Evolutionary conservation across 2,888 invertebrate species (phyloP).

Genomic region (Dicroscelio sp.): DNA sequence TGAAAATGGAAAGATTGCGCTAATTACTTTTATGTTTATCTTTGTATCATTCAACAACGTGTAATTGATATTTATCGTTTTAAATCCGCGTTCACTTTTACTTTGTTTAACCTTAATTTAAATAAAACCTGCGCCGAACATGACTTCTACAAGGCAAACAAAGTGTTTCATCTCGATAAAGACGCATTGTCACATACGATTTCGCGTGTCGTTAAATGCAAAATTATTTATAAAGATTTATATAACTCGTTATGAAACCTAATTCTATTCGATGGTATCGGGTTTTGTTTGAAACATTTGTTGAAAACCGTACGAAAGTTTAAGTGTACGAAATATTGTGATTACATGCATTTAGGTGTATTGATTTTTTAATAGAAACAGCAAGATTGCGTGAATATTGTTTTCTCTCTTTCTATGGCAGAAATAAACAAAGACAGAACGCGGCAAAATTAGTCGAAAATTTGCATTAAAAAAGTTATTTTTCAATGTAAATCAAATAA

Average conservation of each 20-base stretch:
- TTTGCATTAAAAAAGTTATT: too few species aligned
- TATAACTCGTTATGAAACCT: slow-evolving; percentile 27
- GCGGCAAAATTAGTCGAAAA: too few species aligned
- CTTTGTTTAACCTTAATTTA: slow-evolving; percentile 15
- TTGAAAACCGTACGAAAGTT: slow-evolving; percentile 19
- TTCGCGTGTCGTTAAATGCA: slow-evolving; percentile 47
- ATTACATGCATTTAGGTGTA: too few species aligned
- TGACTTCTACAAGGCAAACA: slow-evolving; percentile 17
- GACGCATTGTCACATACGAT: slow-evolving; percentile 14
- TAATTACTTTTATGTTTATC: neutral
- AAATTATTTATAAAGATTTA: slow-evolving; percentile 40
- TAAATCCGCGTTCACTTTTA: slow-evolving; percentile 3
- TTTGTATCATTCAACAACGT: neutral
- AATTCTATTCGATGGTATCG: slow-evolving; percentile 27
- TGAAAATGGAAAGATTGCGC: neutral
- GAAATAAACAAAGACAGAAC: too few species aligned
- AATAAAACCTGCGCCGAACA: neutral
- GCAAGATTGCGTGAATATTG: too few species aligned
- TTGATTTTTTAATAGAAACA: too few species aligned
- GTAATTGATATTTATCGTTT: too few species aligned
- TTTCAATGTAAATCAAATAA: too few species aligned
- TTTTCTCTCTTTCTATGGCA: too few species aligned
- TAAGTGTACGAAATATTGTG: neutral
- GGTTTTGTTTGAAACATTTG: neutral
- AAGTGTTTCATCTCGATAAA: slow-evolving; percentile 43